phyloP scores from a whole-genome alignment of 2,113 vertebrate species.

The Clinocottus analis region DNA sequence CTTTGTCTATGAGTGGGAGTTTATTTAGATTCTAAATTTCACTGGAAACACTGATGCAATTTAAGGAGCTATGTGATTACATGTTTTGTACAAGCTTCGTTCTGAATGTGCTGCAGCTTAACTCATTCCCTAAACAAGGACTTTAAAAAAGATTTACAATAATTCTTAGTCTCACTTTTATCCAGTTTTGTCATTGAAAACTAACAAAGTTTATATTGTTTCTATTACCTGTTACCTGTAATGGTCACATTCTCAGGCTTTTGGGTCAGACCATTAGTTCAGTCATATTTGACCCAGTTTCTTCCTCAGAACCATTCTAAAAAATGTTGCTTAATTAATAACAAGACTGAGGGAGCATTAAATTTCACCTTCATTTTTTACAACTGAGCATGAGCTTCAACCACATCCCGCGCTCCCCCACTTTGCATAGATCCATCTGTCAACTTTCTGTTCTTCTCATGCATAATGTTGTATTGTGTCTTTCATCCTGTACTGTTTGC shows the following conservation, averaged over 20 bases:
- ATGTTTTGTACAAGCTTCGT: background rate
- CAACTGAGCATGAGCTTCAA: background rate
- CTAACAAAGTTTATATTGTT: background rate
- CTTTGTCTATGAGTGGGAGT: background rate
- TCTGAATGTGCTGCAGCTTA: background rate
- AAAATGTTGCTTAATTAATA: too few species aligned
- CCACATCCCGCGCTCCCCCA: background rate
- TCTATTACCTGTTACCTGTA: background rate
- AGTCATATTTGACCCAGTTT: background rate
- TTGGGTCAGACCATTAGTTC: too few species aligned
- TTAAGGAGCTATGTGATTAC: background rate
- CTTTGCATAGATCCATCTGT: background rate
- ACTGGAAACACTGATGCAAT: background rate
- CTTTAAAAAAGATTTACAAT: background rate
- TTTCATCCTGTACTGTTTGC: too few species aligned
- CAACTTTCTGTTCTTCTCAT: too few species aligned
- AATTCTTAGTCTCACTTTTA: too few species aligned
- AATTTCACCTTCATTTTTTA: background rate
- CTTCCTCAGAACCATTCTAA: too few species aligned
- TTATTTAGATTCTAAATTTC: background rate
- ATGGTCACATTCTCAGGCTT: background rate
- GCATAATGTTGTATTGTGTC: too few species aligned
- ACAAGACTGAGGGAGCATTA: background rate
- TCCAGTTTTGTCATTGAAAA: background rate
- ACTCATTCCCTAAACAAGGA: background rate